These are phyloP conservation scores for Epinephelus cyanopodus DNA, from an alignment of 2,113 vertebrate species.

Conservation along the genomic window DNA sequence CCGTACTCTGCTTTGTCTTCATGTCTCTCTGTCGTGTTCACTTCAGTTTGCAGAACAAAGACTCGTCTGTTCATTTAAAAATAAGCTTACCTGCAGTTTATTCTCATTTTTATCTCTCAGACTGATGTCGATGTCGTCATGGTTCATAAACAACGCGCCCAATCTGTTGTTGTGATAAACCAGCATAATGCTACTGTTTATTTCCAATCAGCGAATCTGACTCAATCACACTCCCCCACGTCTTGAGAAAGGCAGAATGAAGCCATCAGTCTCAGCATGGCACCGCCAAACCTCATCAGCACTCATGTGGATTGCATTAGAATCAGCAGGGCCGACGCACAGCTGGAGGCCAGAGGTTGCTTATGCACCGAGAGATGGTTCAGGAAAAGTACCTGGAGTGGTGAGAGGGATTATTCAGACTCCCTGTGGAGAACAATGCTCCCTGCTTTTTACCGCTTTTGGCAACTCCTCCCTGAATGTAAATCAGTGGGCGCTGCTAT, in stretches of 20 bases:
- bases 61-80: neutral
- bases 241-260: slow-evolving; percentile 25
- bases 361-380: slow-evolving; percentile 50
- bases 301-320: slow-evolving; percentile 69
- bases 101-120: neutral
- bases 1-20: neutral
- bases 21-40: neutral
- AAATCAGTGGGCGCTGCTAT: neutral
- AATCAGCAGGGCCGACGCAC: slow-evolving; percentile 30
- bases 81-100: neutral
- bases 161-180: slow-evolving; percentile 5
- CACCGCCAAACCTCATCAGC: slow-evolving; percentile 25
- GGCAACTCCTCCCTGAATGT: slow-evolving; percentile 24
- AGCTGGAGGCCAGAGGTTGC: slow-evolving; percentile 50
- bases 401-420: slow-evolving; percentile 23
- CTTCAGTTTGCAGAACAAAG: neutral
- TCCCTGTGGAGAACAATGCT: slow-evolving; percentile 31
- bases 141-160: neutral
- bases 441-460: neutral
- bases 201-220: slow-evolving; percentile 48
- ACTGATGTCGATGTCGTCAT: neutral
- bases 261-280: slow-evolving; percentile 61
- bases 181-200: slow-evolving; percentile 3
- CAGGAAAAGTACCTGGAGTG: slow-evolving; percentile 61
- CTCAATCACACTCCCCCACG: slow-evolving; percentile 33